Evolutionary conservation across 2,113 vertebrate species (phyloP), one percentile per base, ranked within the genome.

Genomic region (Marmota flaviventris): DNA sequence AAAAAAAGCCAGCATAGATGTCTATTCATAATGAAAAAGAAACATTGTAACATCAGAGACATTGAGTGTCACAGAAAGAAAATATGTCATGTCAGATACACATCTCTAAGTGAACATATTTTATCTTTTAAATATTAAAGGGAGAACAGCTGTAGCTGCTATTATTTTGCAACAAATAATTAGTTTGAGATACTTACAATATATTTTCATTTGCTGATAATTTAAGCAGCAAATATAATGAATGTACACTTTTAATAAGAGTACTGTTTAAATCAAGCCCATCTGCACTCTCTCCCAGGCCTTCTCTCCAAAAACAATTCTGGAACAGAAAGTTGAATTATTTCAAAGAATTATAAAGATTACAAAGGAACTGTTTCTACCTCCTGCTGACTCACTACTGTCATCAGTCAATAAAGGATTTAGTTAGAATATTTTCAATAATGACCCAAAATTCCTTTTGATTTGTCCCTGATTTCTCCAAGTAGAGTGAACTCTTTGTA

Each of bases 51-150:
- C 14, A 67, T 45, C 63, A 86, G 34, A 95, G 12, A 51, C 39
- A 2, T 11, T 82, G 51, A 95, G 17, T n/a, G 34, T 1, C 22
- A 73, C 2, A 81, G 70, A 58, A 96, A 63, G 16, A 98, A 97
- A 97, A 2, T 2, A 45, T 25, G 63, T 56, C 56, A 29, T 53
- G 16, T 16, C 72, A 94, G 69, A 96, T 63, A 63, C 4, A 1
- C 48, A 72, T 16, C 78, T 84, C 96, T 92, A 82, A 86, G 18
- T 29, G 69, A 45, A 93, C 69, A 93, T 14, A 53, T 0, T 17
- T 93, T 94, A 75, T 85, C 63, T 87, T 81, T 95, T 89, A 97
- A 93, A 97, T 96, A 85, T 94, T 72, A 96, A 95, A 94, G n/a
- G 5, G 2, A 81, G 39, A 96, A 95, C 63, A 91, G 39, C 51